Evolutionary conservation across 2,888 invertebrate species (phyloP), one percentile per base, ranked within the genome.

Genomic region (Trissolcus brochymenae): DNA sequence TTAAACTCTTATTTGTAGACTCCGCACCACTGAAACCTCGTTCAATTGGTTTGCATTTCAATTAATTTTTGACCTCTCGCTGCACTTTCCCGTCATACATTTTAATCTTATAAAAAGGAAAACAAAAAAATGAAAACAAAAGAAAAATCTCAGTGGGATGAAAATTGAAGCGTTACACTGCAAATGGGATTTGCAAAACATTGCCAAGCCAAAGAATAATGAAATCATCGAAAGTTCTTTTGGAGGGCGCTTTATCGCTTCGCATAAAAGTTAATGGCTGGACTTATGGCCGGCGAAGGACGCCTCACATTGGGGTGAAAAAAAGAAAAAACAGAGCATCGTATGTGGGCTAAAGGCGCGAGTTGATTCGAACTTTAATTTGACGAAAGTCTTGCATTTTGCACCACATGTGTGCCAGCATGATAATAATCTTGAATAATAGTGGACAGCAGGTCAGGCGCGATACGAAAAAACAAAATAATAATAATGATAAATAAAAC

Each of bases 401-500:
- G 50, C 61, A 51, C 50, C 73, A 75, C 68, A 35, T 35, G 35
- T 29, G 29, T 35, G 54, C 50, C 40, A 64, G 62, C 67, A 57
- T 67, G 61, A 35, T 11, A 35, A 74, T 67, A 68, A 74, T 68
- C 67, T 74, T 74, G 67, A 74, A 74, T 67, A 74, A n/a, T n/a
- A 74, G 53, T 62, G 56, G 57, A 67, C 57, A 29, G n/a, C n/a
- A n/a, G n/a, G n/a, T n/a, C n/a, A n/a, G n/a, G n/a, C n/a, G n/a
- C n/a, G n/a, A n/a, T n/a, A n/a, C n/a, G n/a, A n/a, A n/a, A 19
- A 19, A 19, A 19, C 1, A 19, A 19, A 19, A 19, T 2, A 19
- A 19, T 2, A 19, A 19, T 2, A 65, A 61, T 67, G 66, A 74
- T 40, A 17, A n/a, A 25, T 4, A 25, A 25, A 25, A 25, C 2